Percentiles rank a stretch among this genome's conserved stretches.
These are phyloP conservation scores for Xylocampa areola DNA, from an alignment of 2,888 invertebrate genomes.

Conservation along the genomic window DNA sequence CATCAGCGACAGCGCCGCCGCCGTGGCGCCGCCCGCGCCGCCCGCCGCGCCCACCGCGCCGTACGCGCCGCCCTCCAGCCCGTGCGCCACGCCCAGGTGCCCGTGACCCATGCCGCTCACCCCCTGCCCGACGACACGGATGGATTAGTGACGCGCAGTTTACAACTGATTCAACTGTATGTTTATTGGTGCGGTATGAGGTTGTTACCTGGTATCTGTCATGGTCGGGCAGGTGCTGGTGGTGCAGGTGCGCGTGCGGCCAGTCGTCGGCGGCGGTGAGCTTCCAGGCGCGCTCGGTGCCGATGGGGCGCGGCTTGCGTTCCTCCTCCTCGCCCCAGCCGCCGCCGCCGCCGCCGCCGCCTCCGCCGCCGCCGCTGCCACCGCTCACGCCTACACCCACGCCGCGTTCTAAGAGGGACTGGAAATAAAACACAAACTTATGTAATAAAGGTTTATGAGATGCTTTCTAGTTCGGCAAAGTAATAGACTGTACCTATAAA, in stretches of 20 bases:
- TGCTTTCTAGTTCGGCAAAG: too few species aligned
- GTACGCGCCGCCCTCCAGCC: slow-evolving; percentile 51
- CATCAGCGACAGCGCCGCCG: slow-evolving; percentile 80
- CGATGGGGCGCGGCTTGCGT: slow-evolving; percentile 93
- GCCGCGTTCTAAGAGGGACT: slow-evolving; percentile 84
- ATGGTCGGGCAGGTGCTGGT: slow-evolving; percentile 73
- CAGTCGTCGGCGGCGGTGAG: slow-evolving; percentile 84
- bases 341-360: slow-evolving; percentile 55
- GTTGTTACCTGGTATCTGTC: slow-evolving; percentile 79
- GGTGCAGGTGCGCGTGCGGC: slow-evolving; percentile 72
- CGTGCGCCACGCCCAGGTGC: slow-evolving; percentile 52
- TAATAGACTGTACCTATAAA: too few species aligned
- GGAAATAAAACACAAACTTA: slow-evolving; percentile 24
- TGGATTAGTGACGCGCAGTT: neutral
- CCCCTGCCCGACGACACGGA: slow-evolving; percentile 49
- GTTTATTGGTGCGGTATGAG: neutral
- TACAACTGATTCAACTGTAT: too few species aligned
- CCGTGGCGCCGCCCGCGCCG: slow-evolving; percentile 65
- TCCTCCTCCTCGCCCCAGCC: slow-evolving; percentile 84
- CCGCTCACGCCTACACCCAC: slow-evolving; percentile 67
- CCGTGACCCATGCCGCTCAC: slow-evolving; percentile 64
- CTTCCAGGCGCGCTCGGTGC: slow-evolving; percentile 95
- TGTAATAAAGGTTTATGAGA: too few species aligned
- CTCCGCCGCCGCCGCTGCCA: too few species aligned
- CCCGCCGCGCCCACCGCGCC: slow-evolving; percentile 53